These are phyloP conservation scores for Meloe dianella DNA, from an alignment of 2,888 invertebrate genomes.

Conservation along the genomic window DNA sequence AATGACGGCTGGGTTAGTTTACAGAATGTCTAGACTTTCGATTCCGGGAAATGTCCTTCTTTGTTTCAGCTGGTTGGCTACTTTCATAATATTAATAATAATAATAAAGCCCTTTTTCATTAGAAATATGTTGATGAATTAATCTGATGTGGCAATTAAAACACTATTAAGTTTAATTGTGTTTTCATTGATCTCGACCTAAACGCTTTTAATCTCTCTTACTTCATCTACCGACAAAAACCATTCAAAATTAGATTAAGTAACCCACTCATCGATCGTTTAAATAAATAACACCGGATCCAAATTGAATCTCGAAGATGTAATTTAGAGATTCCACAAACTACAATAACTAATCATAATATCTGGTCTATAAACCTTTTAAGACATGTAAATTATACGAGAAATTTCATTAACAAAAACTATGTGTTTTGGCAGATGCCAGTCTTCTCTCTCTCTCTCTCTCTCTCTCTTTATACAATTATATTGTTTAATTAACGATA, in stretches of 20 bases:
- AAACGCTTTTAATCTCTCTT: neutral
- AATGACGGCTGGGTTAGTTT: constrained; percentile 33
- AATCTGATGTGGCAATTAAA: neutral
- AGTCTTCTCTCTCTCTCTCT: neutral
- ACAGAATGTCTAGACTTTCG: constrained; percentile 42
- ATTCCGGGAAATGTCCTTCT: constrained; percentile 43
- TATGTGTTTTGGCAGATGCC: neutral
- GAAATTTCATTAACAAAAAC: constrained; percentile 4
- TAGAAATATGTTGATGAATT: neutral
- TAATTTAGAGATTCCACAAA: neutral
- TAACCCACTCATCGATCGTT: neutral
- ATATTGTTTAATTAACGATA: neutral
- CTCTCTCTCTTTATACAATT: neutral
- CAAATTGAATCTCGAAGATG: neutral
- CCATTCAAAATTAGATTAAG: neutral
- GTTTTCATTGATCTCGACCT: neutral
- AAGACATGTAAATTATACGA: neutral
- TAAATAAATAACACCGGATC: neutral
- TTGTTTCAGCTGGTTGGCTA: constrained; percentile 37
- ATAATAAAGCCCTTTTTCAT: neutral
- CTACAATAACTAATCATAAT: constrained; percentile 2
- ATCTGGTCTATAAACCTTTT: neutral
- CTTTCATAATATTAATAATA: neutral
- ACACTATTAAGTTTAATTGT: neutral
- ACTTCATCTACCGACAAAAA: neutral